Evolutionary conservation across 2,888 invertebrate genomes (phyloP).

Genomic region (Tetragonula carbonaria): DNA sequence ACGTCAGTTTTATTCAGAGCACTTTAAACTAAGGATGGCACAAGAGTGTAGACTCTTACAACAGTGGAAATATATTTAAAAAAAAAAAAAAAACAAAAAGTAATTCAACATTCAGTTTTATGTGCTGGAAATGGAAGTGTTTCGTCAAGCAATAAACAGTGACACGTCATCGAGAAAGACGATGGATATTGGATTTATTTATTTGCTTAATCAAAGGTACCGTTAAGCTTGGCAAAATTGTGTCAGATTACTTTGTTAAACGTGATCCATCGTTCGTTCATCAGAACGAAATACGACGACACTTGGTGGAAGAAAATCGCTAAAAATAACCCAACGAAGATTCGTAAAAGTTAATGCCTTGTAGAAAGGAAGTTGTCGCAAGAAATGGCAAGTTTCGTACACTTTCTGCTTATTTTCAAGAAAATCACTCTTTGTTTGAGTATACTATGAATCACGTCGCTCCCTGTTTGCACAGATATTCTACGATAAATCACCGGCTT

Average conservation of each 20-base stretch:
- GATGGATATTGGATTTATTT: not conserved
- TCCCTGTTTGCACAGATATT: not conserved
- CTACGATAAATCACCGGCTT: constrained; percentile 6
- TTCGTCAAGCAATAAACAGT: not conserved
- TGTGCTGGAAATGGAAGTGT: not conserved
- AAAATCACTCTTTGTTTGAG: not conserved
- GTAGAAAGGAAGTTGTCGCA: not conserved
- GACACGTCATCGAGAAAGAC: not conserved
- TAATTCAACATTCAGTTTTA: not conserved
- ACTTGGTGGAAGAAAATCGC: too few relatives aligned
- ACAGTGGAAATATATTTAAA: too few relatives aligned
- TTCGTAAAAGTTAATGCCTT: not conserved
- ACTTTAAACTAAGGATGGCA: not conserved
- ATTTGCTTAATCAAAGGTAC: not conserved
- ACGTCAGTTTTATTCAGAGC: not conserved
- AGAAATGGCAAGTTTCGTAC: not conserved
- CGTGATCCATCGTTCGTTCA: not conserved
- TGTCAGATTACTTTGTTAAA: not conserved
- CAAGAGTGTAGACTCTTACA: too few relatives aligned
- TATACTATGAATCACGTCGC: constrained; percentile 1
- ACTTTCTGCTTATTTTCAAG: not conserved
- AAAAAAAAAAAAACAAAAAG: too few relatives aligned
- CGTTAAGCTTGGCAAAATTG: not conserved
- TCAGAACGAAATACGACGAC: not conserved
- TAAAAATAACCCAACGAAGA: not conserved